Percentiles rank a stretch among this genome's conserved stretches.
These are phyloP conservation scores for Athetis lepigone DNA, from an alignment of 2,888 invertebrate genomes.

Conservation along the genomic window DNA sequence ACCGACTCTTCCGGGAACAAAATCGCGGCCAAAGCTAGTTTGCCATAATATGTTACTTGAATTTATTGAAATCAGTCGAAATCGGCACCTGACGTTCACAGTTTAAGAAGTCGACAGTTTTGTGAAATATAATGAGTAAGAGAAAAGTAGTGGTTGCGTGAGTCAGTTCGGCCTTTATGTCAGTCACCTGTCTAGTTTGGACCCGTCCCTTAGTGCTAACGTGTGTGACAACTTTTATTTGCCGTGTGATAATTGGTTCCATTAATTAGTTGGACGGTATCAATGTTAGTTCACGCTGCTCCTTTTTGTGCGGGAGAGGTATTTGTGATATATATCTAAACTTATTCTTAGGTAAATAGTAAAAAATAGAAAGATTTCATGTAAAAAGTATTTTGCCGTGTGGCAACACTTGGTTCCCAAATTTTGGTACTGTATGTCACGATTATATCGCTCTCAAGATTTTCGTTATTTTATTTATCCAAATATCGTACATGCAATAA, in stretches of 20 bases:
- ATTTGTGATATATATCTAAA: not conserved
- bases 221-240: conserved; percentile 40
- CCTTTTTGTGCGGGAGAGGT: conserved; percentile 9
- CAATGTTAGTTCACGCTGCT: conserved; percentile 2
- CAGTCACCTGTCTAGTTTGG: conserved; percentile 65
- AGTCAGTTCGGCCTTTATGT: conserved; percentile 68
- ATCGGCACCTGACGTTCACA: conserved; percentile 51
- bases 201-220: conserved; percentile 42
- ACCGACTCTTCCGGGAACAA: too few species aligned
- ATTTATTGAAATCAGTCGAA: conserved; percentile 30
- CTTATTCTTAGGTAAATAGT: too few species aligned
- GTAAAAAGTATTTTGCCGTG: too few species aligned
- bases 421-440: too few species aligned
- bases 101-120: conserved; percentile 67
- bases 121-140: conserved; percentile 74
- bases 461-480: too few species aligned
- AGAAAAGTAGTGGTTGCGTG: conserved; percentile 75
- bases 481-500: too few species aligned
- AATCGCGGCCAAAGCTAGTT: too few species aligned
- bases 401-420: too few species aligned
- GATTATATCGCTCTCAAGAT: too few species aligned
- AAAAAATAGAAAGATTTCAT: too few species aligned
- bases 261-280: conserved; percentile 16
- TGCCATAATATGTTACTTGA: too few species aligned
- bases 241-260: conserved; percentile 28